Evolutionary conservation across 2,113 vertebrate genomes (phyloP).

Genomic region (Aspidoscelis tigris): DNA sequence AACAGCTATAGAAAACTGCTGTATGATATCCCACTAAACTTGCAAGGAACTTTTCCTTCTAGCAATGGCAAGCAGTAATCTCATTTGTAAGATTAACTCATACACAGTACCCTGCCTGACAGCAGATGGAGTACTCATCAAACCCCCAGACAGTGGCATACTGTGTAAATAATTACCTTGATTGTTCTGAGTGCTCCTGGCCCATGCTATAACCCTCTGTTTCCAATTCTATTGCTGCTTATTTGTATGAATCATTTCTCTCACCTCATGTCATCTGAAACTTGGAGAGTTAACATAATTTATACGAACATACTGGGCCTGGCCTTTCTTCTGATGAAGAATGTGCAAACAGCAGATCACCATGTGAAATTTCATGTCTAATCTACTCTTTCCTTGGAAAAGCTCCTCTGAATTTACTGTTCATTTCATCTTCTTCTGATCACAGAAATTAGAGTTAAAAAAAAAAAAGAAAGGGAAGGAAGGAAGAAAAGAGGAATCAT

Average conservation of each 20-base stretch:
- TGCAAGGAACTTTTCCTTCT: conserved; percentile 27
- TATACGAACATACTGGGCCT: conserved; percentile 22
- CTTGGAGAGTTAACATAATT: conserved; percentile 39
- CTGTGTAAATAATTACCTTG: conserved; percentile 49
- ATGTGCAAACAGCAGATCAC: conserved; percentile 30
- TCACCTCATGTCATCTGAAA: conserved; percentile 9
- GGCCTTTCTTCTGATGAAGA: conserved; percentile 7
- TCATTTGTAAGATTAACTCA: conserved; percentile 51
- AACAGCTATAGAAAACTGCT: conserved; percentile 27
- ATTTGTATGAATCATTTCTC: conserved; percentile 43
- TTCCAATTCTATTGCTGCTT: conserved; percentile 52
- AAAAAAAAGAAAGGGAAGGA: background rate
- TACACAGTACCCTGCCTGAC: conserved; percentile 13
- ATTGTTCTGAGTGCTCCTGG: background rate
- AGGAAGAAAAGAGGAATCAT: conserved; percentile 18
- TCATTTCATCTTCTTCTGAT: conserved; percentile 10
- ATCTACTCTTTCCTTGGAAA: conserved; percentile 1
- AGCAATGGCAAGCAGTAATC: conserved; percentile 8
- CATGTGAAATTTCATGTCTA: conserved; percentile 23
- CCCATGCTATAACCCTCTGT: conserved; percentile 22
- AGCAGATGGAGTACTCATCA: conserved; percentile 21
- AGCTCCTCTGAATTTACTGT: conserved; percentile 1
- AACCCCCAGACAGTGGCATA: conserved; percentile 32
- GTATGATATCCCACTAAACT: background rate
- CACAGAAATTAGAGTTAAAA: conserved; percentile 26